Base-by-base conservation (phyloP, 2,113 vertebrate species). In the Bubalus kerabau region DNA sequence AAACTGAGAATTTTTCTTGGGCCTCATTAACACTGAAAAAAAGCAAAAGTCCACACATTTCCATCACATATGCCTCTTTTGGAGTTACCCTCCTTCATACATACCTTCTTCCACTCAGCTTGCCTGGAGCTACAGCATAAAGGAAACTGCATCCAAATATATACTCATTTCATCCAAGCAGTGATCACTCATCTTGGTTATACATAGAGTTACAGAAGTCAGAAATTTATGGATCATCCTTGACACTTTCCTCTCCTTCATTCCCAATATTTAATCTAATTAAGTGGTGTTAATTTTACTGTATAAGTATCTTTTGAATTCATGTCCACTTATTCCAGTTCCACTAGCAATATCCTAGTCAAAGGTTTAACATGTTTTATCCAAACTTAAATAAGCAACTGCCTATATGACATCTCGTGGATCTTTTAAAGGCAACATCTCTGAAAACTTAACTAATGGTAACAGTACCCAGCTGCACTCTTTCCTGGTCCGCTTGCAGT, bases 11-110 rank as follows among this genome's bases (percentile, higher is more conserved):
- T 87, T 30, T 26, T 71, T 95, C 52, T 64, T 54, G 48, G 43
- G 48, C 48, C 21, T 36, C 80, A 85, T 88, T 74, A 96, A 94
- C 95, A 90, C 64, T 71, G 3, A 90, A 88, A 96, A 94, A 91
- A 40, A 74, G 59, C 28, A 91, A 80, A 91, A 87, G 16, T 64
- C 0, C 7, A 93, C 56, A 56, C 30, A 74, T 94, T 97, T 91
- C 59, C n/a, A 94, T 32, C 15, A 76, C 64, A 87, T 56, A 52
- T 54, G 86, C 54, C 40, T 89, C 87, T 59, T 71, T 90, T 84
- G 52, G 21, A 97, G 8, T 6, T 43, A 5, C 28, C 26, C 6
- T 74, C 17, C 30, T 14, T 32, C 50, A 26, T 59, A 14, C 1
- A 32, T 7, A 50, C 23, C 30, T 93, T 88, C 62, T 94, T 88